A percentile compares a stretch with the other conserved stretches of the same genome.
These are phyloP conservation scores for Julus scandinavius DNA, from an alignment of 2,888 invertebrate genomes.

Conservation along the genomic window DNA sequence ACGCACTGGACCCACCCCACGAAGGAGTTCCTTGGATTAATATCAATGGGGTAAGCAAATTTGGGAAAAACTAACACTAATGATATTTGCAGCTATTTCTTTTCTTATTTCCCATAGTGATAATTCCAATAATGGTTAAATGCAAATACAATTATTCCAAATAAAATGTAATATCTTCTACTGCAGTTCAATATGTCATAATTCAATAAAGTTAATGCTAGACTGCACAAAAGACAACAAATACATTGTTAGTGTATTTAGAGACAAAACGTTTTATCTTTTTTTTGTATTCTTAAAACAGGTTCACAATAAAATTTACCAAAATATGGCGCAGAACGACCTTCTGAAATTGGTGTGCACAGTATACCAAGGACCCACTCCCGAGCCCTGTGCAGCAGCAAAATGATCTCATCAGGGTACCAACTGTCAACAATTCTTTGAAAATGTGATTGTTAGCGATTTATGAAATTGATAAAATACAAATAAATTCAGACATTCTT, in stretches of 20 bases:
- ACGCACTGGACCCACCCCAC: conserved; percentile 60
- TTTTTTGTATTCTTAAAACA: neutral
- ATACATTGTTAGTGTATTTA: too few species aligned
- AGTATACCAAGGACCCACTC: conserved; percentile 40
- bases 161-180: too few species aligned
- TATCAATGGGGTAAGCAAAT: conserved; percentile 60
- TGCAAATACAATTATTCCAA: too few species aligned
- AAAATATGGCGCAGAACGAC: conserved; percentile 44
- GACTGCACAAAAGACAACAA: too few species aligned
- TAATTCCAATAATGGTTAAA: too few species aligned
- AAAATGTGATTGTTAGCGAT: neutral
- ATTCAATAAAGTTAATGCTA: too few species aligned
- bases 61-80: too few species aligned
- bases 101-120: too few species aligned
- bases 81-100: too few species aligned
- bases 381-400: neutral
- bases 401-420: neutral
- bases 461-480: neutral
- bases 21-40: conserved; percentile 62
- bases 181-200: too few species aligned
- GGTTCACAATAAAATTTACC: conserved; percentile 23
- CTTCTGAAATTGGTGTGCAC: conserved; percentile 43
- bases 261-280: neutral
- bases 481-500: neutral
- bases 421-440: too few species aligned